phyloP scores from a whole-genome alignment of 1,140 invertebrate genomes.

The Hetaerina americana region DNA sequence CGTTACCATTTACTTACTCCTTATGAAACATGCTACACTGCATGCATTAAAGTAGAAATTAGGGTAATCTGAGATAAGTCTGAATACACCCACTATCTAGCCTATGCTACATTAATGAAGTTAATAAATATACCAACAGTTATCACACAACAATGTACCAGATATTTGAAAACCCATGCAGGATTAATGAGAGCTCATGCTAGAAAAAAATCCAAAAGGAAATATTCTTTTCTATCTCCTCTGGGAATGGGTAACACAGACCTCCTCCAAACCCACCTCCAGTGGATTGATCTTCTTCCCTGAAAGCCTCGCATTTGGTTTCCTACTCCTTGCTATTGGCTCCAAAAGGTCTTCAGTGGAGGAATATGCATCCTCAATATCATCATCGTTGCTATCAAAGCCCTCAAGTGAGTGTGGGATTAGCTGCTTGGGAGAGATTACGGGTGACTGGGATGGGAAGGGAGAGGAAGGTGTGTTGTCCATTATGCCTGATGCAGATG shows the following conservation, averaged over 20 bases:
- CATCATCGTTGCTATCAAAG: not conserved
- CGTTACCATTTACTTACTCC: too few species aligned
- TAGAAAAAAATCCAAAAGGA: too few species aligned
- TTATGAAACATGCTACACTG: too few species aligned
- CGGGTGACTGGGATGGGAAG: not conserved
- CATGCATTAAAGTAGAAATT: too few species aligned
- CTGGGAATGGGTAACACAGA: not conserved
- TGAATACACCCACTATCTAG: too few species aligned
- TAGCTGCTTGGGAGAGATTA: not conserved
- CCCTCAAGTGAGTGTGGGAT: not conserved
- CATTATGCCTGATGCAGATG: not conserved
- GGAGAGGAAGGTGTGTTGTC: not conserved
- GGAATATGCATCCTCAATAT: constrained; percentile 7
- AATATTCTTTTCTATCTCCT: not conserved
- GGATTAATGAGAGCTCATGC: too few species aligned
- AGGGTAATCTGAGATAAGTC: too few species aligned
- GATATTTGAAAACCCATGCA: too few species aligned
- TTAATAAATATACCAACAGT: too few species aligned
- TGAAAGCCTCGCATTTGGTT: constrained; percentile 13
- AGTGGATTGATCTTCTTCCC: constrained; percentile 12
- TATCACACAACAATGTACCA: too few species aligned
- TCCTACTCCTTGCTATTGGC: constrained; percentile 13
- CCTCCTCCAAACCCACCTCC: constrained; percentile 12
- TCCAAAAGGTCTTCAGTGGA: constrained; percentile 16
- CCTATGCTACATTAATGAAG: too few species aligned